These are phyloP conservation scores for Augochlorella aurata DNA, from an alignment of 2,888 invertebrate genomes.

Conservation along the genomic window DNA sequence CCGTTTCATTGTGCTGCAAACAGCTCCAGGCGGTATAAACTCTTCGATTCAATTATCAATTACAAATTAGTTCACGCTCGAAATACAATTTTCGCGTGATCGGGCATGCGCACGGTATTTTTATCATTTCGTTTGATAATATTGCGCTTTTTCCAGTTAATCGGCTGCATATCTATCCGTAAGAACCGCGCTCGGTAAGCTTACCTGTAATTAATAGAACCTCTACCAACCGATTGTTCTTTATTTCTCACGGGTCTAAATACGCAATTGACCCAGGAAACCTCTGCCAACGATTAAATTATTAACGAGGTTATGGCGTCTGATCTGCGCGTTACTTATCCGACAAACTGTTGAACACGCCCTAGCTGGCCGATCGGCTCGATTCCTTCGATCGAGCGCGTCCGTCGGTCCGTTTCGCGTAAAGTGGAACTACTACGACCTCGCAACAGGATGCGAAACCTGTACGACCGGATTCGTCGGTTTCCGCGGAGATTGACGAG, in stretches of 20 bases:
- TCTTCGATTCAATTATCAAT: not conserved
- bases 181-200: not conserved
- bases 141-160: not conserved
- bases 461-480: constrained; percentile 54
- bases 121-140: not conserved
- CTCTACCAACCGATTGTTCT: not conserved
- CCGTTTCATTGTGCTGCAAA: not conserved
- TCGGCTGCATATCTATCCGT: not conserved
- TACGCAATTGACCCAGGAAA: not conserved
- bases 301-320: constrained; percentile 1
- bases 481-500: constrained; percentile 41
- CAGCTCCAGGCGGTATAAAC: not conserved
- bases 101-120: not conserved
- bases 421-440: constrained; percentile 26
- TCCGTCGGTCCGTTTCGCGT: constrained; percentile 12
- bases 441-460: constrained; percentile 57
- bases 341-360: not conserved
- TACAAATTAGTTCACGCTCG: not conserved
- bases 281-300: constrained; percentile 17
- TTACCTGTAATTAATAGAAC: not conserved
- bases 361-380: not conserved
- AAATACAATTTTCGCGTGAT: not conserved
- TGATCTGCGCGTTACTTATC: constrained; percentile 15
- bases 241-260: not conserved
- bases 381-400: constrained; percentile 3